Percentiles rank a stretch among this genome's conserved stretches.
Evolutionary conservation across 2,888 invertebrate genomes (phyloP).

Genomic region (Rhyacophila evoluta): DNA sequence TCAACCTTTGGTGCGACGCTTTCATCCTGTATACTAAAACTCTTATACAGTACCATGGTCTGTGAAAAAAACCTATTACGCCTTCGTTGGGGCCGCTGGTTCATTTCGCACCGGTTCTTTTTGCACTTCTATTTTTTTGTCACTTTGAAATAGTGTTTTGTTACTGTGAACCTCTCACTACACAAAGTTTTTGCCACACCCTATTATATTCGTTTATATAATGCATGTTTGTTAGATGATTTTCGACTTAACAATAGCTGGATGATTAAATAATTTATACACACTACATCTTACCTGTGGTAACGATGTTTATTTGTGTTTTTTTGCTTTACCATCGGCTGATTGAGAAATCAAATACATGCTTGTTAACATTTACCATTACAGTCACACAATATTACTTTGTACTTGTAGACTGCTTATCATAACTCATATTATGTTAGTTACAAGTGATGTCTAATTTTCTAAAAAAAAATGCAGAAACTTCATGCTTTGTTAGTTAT

Average conservation of each 20-base stretch:
- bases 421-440: too few species aligned
- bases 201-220: not conserved
- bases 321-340: too few species aligned
- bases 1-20: too few species aligned
- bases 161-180: not conserved
- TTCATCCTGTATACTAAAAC: not conserved
- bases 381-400: too few species aligned
- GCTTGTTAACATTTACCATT: too few species aligned
- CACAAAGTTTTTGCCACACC: not conserved
- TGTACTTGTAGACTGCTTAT: too few species aligned
- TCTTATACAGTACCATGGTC: not conserved
- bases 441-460: too few species aligned
- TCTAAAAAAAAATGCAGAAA: too few species aligned
- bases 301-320: too few species aligned
- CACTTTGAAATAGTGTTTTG: not conserved
- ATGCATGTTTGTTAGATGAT: not conserved
- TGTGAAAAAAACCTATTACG: not conserved
- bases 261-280: not conserved
- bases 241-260: not conserved
- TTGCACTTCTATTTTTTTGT: constrained; percentile 21
- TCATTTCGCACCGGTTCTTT: not conserved
- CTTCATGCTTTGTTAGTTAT: too few species aligned
- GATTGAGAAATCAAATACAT: too few species aligned
- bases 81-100: not conserved
- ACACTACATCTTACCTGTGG: too few species aligned